phyloP scores from a whole-genome alignment of 2,888 invertebrate genomes.

The Balanococcus diminutus region DNA sequence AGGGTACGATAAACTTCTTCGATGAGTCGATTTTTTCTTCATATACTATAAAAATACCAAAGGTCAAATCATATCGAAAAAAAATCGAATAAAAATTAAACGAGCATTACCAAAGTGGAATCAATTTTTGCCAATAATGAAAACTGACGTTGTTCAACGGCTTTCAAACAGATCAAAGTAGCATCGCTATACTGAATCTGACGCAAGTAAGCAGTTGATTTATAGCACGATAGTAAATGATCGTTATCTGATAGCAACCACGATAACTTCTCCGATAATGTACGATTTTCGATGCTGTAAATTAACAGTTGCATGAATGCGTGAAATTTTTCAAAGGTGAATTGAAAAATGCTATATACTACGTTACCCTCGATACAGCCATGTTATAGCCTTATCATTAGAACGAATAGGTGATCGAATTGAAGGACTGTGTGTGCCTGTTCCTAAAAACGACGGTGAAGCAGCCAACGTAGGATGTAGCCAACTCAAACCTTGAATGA shows the following conservation, averaged over 20 bases:
- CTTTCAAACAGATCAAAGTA: conserved; percentile 68
- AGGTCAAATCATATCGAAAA: not conserved
- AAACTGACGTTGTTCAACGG: conserved; percentile 70
- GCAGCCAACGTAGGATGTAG: conserved; percentile 66
- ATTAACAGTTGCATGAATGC: not conserved
- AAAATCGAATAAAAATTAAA: not conserved
- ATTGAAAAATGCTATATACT: not conserved
- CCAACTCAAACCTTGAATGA: conserved; percentile 69
- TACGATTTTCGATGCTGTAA: conserved; percentile 66
- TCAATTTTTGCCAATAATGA: conserved; percentile 70
- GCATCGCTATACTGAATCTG: conserved; percentile 69
- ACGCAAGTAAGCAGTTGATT: conserved; percentile 67
- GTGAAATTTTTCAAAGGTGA: not conserved
- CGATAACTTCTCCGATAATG: conserved; percentile 67
- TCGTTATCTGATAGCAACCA: conserved; percentile 69
- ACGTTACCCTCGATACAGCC: conserved; percentile 64
- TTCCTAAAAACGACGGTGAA: conserved; percentile 62
- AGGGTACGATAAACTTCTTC: conserved; percentile 68
- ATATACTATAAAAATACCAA: conserved; percentile 57
- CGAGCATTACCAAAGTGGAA: conserved; percentile 63
- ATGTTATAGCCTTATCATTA: conserved; percentile 65
- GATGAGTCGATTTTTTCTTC: conserved; percentile 62
- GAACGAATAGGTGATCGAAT: conserved; percentile 63
- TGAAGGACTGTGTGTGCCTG: conserved; percentile 62
- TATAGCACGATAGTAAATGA: conserved; percentile 68